Base-by-base conservation (phyloP, 2,888 invertebrate species). In the Gortyna flavago region DNA sequence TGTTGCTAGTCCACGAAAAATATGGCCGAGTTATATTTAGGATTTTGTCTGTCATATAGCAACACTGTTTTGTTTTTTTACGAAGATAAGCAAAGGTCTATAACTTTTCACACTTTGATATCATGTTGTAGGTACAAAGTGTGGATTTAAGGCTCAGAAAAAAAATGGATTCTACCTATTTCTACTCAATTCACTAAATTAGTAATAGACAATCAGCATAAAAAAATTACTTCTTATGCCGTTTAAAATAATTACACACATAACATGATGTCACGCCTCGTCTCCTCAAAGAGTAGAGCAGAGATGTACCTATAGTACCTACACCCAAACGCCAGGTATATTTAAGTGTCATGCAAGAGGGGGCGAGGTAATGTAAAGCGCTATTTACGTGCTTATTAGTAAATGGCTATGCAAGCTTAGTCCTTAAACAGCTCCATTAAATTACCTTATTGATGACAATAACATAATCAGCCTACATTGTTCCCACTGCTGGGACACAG, bases 1-100 rank as follows among this genome's bases (percentile, higher is more conserved):
- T 77, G 81, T 77, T 77, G 66, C 62, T 66, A 84, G 73, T 74
- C 38, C n/a, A 51, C 51, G 16, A 44, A 67, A 35, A 66, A 62
- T n/a, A 54, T 68, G 68, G 59, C 41, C n/a, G 38, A 67, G 79
- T 74, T 67, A 67, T 35, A 59, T 73, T 75, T 61, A 44, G 54
- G 44, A 57, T 64, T 44, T 35, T 35, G 6, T 51, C 32, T 70
- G 54, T 64, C 18, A 62, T 69, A 38, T 73, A 70, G 66, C 25
- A 84, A 80, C 84, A 75, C 11, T 32, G 51, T 32, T 41, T 29
- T 32, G 8, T 44, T 7, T 18, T 18, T n/a, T 44, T 59, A 7
- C 5, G 16, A 72, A 7, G 2, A 5, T 29, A 21, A 21, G 13
- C 13, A 3, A 38, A 8, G 25, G 44, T 44, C 16, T 5, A 16